Evolutionary conservation across 2,797 vertebrate species (phyloP).

Genomic region (Octomys mimax): DNA sequence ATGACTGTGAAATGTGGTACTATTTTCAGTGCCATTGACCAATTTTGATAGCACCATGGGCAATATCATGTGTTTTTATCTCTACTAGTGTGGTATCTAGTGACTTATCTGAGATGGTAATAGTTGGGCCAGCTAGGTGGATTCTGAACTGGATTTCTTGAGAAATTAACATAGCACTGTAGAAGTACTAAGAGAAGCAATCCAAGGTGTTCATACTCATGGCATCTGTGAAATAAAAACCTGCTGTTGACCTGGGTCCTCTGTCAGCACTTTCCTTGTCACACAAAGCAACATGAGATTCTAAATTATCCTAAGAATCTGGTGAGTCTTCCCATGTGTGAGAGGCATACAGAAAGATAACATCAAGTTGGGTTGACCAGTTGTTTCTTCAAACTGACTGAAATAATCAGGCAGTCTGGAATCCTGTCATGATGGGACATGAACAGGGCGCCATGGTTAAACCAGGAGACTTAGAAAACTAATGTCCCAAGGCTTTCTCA

Average conservation of each 20-base stretch:
- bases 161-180: neutral
- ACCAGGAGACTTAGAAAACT: neutral
- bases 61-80: neutral
- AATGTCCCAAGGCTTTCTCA: neutral
- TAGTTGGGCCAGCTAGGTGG: neutral
- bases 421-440: neutral
- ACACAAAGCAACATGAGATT: constrained; percentile 31
- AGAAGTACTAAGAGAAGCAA: constrained; percentile 25
- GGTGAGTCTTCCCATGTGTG: neutral
- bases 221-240: constrained; percentile 53
- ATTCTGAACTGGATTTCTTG: neutral
- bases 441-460: neutral
- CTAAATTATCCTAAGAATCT: constrained; percentile 63
- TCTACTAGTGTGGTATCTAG: neutral
- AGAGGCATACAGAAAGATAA: neutral
- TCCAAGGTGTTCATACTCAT: neutral
- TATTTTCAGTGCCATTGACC: neutral
- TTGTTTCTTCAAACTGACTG: constrained; percentile 61
- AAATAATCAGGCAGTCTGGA: constrained; percentile 54
- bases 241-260: neutral
- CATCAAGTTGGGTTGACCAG: constrained; percentile 16
- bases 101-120: neutral
- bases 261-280: neutral
- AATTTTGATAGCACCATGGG: neutral
- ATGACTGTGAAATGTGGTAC: neutral